Conservation (phyloP, 1,140 invertebrate genomes). For the Drosophila insularis region DNA sequence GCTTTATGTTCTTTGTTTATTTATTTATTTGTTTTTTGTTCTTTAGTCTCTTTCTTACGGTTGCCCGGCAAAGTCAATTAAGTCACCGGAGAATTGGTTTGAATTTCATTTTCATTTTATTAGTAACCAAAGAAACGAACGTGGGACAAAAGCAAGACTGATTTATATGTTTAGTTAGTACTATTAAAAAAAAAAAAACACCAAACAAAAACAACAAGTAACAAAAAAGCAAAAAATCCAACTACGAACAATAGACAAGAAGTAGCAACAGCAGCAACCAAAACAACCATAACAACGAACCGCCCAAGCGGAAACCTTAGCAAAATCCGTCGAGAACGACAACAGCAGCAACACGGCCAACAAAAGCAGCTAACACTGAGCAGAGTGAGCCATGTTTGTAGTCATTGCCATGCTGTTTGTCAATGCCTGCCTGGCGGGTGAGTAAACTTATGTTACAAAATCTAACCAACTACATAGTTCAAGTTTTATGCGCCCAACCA, state of each 20-base stretch:
- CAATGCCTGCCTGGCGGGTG: slow-evolving; percentile 79
- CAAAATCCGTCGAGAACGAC: slow-evolving; percentile 34
- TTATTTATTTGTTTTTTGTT: background rate
- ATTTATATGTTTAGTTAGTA: slow-evolving; percentile 79
- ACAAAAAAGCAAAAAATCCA: slow-evolving; percentile 21
- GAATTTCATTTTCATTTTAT: slow-evolving; percentile 4
- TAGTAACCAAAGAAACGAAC: slow-evolving; percentile 30
- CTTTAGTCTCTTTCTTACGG: background rate
- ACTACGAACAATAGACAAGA: slow-evolving; percentile 15
- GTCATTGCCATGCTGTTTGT: slow-evolving; percentile 75
- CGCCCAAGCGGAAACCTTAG: slow-evolving; percentile 52
- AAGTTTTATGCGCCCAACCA: background rate
- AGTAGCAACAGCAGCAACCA: slow-evolving; percentile 5
- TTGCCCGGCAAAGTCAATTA: slow-evolving; percentile 6
- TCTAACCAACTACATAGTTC: background rate
- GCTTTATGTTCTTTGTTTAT: background rate
- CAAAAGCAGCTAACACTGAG: slow-evolving; percentile 37
- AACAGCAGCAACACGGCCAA: slow-evolving; percentile 17
- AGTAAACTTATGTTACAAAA: slow-evolving; percentile 43
- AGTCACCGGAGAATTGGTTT: slow-evolving; percentile 14
- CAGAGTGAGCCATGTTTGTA: slow-evolving; percentile 70
- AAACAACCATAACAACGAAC: slow-evolving; percentile 30
- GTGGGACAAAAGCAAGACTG: slow-evolving; percentile 69
- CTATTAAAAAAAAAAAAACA: slow-evolving; percentile 35
- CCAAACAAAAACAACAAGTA: slow-evolving; percentile 36